Percentiles rank a stretch among this genome's conserved stretches.
Evolutionary conservation across 1,140 invertebrate genomes (phyloP).

Genomic region (Pseudomyrmex dendroicus): DNA sequence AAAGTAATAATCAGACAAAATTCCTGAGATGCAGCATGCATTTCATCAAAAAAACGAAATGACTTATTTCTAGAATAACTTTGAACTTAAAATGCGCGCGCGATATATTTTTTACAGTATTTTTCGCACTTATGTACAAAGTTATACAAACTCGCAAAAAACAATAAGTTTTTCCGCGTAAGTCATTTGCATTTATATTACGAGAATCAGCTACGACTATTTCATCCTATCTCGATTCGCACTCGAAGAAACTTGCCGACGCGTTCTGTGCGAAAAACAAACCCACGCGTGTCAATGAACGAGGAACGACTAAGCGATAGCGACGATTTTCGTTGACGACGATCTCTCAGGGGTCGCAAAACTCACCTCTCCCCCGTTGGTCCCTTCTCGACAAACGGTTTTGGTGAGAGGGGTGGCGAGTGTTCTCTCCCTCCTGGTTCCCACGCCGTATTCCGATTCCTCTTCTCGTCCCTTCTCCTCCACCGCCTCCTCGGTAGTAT

Average conservation of each 20-base stretch:
- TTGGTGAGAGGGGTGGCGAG: slow-evolving; percentile 59
- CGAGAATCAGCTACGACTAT: background rate
- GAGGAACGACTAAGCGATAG: slow-evolving; percentile 58
- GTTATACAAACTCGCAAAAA: too few species aligned
- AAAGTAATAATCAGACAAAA: background rate
- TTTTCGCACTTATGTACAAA: background rate
- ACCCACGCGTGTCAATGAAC: slow-evolving; percentile 45
- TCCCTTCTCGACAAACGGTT: slow-evolving; percentile 57
- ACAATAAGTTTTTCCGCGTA: background rate
- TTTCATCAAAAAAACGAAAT: slow-evolving; percentile 18
- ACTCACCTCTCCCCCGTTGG: slow-evolving; percentile 65
- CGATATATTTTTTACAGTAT: background rate
- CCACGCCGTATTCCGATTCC: slow-evolving; percentile 63
- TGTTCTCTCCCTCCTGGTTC: slow-evolving; percentile 69
- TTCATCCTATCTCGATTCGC: background rate
- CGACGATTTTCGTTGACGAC: slow-evolving; percentile 55
- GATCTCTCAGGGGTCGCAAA: slow-evolving; percentile 66
- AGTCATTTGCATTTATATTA: background rate
- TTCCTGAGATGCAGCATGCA: background rate
- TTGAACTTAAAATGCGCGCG: background rate
- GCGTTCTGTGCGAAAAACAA: slow-evolving; percentile 1
- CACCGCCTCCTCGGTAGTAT: slow-evolving; percentile 60
- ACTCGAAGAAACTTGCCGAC: slow-evolving; percentile 2
- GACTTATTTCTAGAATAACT: background rate
- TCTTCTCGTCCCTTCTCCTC: slow-evolving; percentile 61